These are phyloP conservation scores for Cossypha dichroa DNA, from an alignment of 2,797 vertebrate species.

Conservation along the genomic window DNA sequence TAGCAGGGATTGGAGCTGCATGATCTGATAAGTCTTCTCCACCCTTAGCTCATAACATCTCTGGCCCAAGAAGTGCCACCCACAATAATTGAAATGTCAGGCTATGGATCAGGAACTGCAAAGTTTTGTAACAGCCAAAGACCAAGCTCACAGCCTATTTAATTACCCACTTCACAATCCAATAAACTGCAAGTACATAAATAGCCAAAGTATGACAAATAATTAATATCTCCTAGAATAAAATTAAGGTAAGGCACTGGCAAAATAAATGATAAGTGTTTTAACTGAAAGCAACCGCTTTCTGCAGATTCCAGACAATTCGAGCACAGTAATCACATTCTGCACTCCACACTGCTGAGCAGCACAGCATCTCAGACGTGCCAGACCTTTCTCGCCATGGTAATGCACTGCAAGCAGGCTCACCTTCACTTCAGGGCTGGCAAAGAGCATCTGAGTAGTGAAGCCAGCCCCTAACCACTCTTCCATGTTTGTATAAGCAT, in stretches of 20 bases:
- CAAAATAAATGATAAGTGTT: slow-evolving; percentile 1
- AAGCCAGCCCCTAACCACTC: neutral
- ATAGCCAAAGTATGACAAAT: slow-evolving; percentile 29
- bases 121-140: slow-evolving; percentile 8
- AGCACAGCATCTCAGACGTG: neutral
- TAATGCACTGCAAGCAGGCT: neutral
- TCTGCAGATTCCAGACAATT: neutral
- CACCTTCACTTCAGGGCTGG: neutral
- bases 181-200: slow-evolving; percentile 32
- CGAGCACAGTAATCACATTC: neutral
- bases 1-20: neutral
- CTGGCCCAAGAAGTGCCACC: neutral
- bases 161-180: slow-evolving; percentile 12
- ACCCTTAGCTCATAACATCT: neutral
- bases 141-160: slow-evolving; percentile 12
- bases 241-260: slow-evolving; percentile 40
- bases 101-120: neutral
- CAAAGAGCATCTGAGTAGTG: neutral
- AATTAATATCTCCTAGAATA: slow-evolving; percentile 39
- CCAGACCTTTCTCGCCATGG: accelerated
- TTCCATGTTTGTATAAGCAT: neutral
- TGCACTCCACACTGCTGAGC: neutral
- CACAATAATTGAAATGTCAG: neutral
- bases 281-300: neutral
- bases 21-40: neutral